Evolutionary conservation across 1,140 invertebrate genomes (phyloP), one percentile per base, ranked within the genome.

Genomic region (Achatina immaculata): DNA sequence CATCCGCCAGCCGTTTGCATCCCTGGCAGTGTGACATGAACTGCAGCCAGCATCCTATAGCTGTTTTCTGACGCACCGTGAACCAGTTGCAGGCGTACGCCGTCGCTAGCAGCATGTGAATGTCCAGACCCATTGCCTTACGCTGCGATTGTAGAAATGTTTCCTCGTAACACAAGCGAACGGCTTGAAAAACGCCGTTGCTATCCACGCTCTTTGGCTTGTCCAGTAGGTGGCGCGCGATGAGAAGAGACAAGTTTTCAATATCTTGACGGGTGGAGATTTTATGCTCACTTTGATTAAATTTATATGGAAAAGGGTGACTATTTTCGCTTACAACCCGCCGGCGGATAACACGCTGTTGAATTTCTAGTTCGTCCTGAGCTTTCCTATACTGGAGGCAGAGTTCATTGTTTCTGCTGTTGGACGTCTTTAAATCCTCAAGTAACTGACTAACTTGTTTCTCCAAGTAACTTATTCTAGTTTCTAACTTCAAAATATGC

Each of bases 31-130:
- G 68, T 43, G 84, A 84, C 24, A 90, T 83, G 51, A 83, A 84
- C 74, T 89, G 87, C 45, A 90, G 71, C 89, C 89, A 90, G 79
- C 83, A 85, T 21, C 84, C 82, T 4, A 89, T 79, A n/a, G 83
- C 86, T 14, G 84, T 75, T 42, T 85, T 78, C 69, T 89, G 87
- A 34, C 68, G 76, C 24, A 88, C 73, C 21, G 80, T 80, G 78
- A 90, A 90, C 89, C 89, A 90, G 69, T 88, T 87, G 80, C 89
- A 86, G 42, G 89, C 89, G 55, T 86, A 86, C 0, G 89, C 84
- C 14, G 88, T 89, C 21, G 89, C 89, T n/a, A 90, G 74, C 0
- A 90, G 84, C 89, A 90, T 89, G 75, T 90, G 88, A 4, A 90
- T 86, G 78, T 89, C 89, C 51, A 89, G 84, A 69, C 86, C 84